Evolutionary conservation across 1,140 invertebrate species (phyloP).

Genomic region (Saxidomus purpurata): DNA sequence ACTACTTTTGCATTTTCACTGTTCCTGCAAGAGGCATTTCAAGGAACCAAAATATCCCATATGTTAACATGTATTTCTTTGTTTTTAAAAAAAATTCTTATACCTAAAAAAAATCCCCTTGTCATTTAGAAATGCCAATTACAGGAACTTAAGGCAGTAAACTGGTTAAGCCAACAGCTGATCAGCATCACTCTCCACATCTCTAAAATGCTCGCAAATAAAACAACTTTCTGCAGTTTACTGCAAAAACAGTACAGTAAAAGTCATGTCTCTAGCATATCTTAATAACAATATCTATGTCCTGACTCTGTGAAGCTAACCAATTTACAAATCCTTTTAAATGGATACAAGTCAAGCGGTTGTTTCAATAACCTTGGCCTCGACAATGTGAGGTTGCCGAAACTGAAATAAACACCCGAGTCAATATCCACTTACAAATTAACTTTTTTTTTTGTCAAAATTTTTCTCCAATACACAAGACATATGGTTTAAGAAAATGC

Average conservation of each 20-base stretch:
- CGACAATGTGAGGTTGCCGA: constrained; percentile 52
- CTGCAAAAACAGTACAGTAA: no score
- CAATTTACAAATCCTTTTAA: neutral
- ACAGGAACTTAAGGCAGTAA: neutral
- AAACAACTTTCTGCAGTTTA: no score
- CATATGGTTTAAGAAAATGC: neutral
- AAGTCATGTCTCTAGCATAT: no score
- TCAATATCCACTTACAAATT: neutral
- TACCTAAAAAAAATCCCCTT: neutral
- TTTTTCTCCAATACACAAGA: neutral
- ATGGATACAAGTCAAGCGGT: neutral
- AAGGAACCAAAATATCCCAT: neutral
- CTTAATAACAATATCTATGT: no score
- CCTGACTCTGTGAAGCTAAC: no score
- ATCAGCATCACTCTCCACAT: neutral
- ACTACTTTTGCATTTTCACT: neutral
- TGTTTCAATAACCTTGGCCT: constrained; percentile 56
- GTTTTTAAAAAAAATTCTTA: neutral
- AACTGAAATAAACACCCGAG: constrained; percentile 48
- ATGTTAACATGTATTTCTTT: neutral
- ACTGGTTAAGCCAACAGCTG: neutral
- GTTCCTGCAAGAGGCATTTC: neutral
- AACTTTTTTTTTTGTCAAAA: neutral
- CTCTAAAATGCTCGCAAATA: no score
- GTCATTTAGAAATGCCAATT: neutral